Conservation (phyloP, 2,113 vertebrate genomes). For the Microtus richardsoni region DNA sequence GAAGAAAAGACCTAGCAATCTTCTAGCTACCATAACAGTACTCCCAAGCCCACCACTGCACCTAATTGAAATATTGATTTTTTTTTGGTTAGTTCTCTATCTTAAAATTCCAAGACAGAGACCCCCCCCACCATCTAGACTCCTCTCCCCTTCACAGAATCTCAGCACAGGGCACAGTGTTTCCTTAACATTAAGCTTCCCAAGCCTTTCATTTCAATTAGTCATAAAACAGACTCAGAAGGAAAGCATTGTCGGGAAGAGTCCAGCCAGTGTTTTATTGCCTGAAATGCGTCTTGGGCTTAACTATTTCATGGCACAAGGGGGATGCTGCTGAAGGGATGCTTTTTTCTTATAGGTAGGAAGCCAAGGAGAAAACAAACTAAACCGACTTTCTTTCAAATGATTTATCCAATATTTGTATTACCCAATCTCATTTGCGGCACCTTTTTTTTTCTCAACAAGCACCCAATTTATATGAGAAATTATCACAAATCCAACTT, state of each 20-base stretch:
- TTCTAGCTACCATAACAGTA: constrained; percentile 82
- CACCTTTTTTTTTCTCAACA: constrained; percentile 63
- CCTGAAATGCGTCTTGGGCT: constrained; percentile 75
- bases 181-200: constrained; percentile 77
- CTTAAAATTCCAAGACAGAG: constrained; percentile 86
- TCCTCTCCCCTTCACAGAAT: constrained; percentile 46
- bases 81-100: constrained; percentile 81
- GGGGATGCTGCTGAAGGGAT: constrained; percentile 45
- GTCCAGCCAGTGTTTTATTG: constrained; percentile 78
- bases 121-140: constrained; percentile 18
- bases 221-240: constrained; percentile 78
- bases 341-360: constrained; percentile 51
- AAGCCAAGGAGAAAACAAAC: constrained; percentile 29
- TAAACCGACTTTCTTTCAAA: constrained; percentile 42
- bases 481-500: constrained; percentile 81
- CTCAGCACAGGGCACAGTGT: constrained; percentile 54
- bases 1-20: constrained; percentile 80
- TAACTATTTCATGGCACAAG: constrained; percentile 78
- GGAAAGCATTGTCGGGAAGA: constrained; percentile 74
- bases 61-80: constrained; percentile 90
- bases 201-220: constrained; percentile 76
- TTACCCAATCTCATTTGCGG: constrained; percentile 42
- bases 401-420: constrained; percentile 45
- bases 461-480: constrained; percentile 57
- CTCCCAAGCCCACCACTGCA: constrained; percentile 83